Evolutionary conservation across 1,140 invertebrate genomes (phyloP), one percentile per base, ranked within the genome.

Genomic region (Drosophila biarmipes): DNA sequence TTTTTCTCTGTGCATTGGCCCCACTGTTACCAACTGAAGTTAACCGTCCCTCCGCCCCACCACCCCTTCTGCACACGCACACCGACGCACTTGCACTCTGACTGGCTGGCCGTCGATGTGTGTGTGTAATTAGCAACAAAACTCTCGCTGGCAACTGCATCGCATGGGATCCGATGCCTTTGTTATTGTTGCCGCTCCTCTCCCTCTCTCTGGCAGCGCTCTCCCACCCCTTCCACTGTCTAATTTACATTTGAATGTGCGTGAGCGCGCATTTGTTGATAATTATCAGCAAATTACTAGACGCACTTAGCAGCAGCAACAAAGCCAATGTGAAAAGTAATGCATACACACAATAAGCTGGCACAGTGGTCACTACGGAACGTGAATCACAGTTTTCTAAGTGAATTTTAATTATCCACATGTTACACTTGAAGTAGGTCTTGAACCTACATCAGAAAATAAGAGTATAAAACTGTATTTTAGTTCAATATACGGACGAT

Each of bases 221-320:
- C 37, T 66, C 19, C 15, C 8, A 55, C 43, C 38, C 49, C 27
- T 37, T 51, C 34, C 17, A 35, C 45, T 56, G 57, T 21, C 69
- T 75, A 78, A 86, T 86, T 86, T 87, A 76, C 82, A 79, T 87
- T 82, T 75, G 69, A 87, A 82, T 89, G 84, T 86, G 82, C 84
- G 82, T 89, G 78, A 87, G 79, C 73, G 56, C 54, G 42, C 72
- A 58, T 76, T 76, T 76, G 73, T 76, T 78, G 78, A 86, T 86
- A 86, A 86, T 86, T 87, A 75, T 76, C 78, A 89, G 84, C 71
- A 89, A 89, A 87, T 87, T 89, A 89, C 84, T 62, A 82, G 80
- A 89, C 66, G 84, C 78, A 89, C 78, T 79, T 78, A 67, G 71
- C 64, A 78, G 52, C 53, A 54, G 56, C 59, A 75, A 55, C 53